A percentile compares a stretch with the other conserved stretches of the same genome.
These are phyloP conservation scores for Mantis religiosa DNA, from an alignment of 2,888 invertebrate genomes.

Conservation along the genomic window DNA sequence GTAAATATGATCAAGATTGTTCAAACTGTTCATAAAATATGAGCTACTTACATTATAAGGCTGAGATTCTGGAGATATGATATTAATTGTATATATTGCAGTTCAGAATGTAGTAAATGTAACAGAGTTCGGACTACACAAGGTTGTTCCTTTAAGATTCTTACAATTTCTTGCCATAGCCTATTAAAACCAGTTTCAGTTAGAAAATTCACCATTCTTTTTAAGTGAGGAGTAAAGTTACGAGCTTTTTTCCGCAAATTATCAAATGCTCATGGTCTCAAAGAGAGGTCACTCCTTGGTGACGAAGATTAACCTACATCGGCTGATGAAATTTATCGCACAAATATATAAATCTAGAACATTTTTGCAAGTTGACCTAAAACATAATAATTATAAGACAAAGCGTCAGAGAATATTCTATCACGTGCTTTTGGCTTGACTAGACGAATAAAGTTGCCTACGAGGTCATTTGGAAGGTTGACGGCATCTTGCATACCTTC, in stretches of 20 bases:
- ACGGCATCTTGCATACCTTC: not conserved
- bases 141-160: too few species aligned
- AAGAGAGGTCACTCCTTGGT: not conserved
- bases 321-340: not conserved
- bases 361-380: not conserved
- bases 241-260: not conserved
- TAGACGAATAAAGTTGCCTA: not conserved
- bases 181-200: too few species aligned
- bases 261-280: not conserved
- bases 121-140: too few species aligned
- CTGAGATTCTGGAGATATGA: too few species aligned
- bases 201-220: too few species aligned
- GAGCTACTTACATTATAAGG: too few species aligned
- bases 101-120: too few species aligned
- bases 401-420: not conserved
- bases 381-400: not conserved
- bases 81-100: too few species aligned
- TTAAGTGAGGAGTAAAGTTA: too few species aligned
- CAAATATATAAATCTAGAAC: not conserved
- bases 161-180: too few species aligned
- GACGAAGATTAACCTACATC: not conserved
- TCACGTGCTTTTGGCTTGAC: not conserved
- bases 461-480: not conserved
- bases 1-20: too few species aligned
- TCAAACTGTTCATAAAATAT: too few species aligned